These are phyloP conservation scores for Chroicocephalus ridibundus DNA, from an alignment of 2,113 vertebrate species.

Conservation along the genomic window DNA sequence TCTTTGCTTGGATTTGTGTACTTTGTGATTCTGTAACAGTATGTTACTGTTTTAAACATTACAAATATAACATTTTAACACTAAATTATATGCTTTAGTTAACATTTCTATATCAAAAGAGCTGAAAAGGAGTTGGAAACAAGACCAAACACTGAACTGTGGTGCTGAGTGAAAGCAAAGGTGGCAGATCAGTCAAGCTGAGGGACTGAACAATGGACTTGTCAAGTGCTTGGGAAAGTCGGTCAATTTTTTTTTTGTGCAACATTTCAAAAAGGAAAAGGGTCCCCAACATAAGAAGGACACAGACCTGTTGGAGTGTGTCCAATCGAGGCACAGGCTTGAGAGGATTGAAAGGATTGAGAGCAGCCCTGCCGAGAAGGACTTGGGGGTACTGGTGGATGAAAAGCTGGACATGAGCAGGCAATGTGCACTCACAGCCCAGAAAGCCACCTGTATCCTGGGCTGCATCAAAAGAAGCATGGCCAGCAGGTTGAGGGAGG, in stretches of 20 bases:
- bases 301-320: not conserved
- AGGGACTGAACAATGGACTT: not conserved
- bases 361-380: too few species aligned
- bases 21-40: not conserved
- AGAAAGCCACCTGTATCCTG: too few species aligned
- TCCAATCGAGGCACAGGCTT: too few species aligned
- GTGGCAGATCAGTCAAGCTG: not conserved
- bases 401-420: too few species aligned
- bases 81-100: not conserved
- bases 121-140: not conserved
- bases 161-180: not conserved
- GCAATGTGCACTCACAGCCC: too few species aligned
- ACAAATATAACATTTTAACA: not conserved
- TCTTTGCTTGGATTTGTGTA: not conserved
- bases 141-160: not conserved
- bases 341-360: too few species aligned
- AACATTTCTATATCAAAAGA: not conserved
- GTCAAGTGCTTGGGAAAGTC: not conserved
- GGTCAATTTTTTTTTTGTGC: not conserved
- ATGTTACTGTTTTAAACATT: not conserved
- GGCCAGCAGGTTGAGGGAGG: too few species aligned
- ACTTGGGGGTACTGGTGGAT: too few species aligned
- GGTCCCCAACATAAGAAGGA: not conserved
- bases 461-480: too few species aligned
- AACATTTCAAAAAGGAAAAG: not conserved